phyloP scores from a whole-genome alignment of 2,797 vertebrate species.

The Eospalax fontanierii region DNA sequence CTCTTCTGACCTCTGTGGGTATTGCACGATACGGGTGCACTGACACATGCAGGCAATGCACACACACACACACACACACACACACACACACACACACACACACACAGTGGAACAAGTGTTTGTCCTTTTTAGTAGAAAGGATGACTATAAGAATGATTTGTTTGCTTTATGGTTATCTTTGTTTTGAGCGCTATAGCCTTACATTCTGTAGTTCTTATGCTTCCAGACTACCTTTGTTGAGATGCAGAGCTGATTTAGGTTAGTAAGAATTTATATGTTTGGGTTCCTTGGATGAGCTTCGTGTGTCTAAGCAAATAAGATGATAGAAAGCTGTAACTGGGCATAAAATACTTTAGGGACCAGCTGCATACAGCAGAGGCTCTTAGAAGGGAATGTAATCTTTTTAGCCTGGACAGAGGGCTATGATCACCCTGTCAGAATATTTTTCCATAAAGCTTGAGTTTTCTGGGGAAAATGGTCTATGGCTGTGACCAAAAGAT shows the following conservation, averaged over 20 bases:
- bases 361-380: background rate
- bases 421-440: background rate
- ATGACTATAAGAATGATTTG: background rate
- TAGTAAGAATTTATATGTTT: background rate
- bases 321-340: conserved; percentile 7
- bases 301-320: conserved; percentile 8
- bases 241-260: background rate
- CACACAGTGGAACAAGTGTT: too few relatives aligned
- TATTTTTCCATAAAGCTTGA: conserved; percentile 12
- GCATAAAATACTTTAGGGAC: background rate
- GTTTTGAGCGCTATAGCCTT: conserved; percentile 13
- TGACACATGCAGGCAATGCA: too few relatives aligned
- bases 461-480: conserved; percentile 25
- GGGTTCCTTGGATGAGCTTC: conserved; percentile 17
- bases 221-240: conserved; percentile 51
- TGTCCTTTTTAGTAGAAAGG: conserved; percentile 28
- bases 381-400: background rate
- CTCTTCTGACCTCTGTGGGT: too few relatives aligned
- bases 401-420: background rate
- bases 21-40: too few relatives aligned
- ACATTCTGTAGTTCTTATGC: background rate
- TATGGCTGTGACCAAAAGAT: conserved; percentile 51
- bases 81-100: too few relatives aligned
- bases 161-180: conserved; percentile 54
- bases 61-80: too few relatives aligned